Percentiles rank a stretch among this genome's conserved stretches.
Evolutionary conservation across 2,888 invertebrate genomes (phyloP).

Genomic region (Andrena bucephala): DNA sequence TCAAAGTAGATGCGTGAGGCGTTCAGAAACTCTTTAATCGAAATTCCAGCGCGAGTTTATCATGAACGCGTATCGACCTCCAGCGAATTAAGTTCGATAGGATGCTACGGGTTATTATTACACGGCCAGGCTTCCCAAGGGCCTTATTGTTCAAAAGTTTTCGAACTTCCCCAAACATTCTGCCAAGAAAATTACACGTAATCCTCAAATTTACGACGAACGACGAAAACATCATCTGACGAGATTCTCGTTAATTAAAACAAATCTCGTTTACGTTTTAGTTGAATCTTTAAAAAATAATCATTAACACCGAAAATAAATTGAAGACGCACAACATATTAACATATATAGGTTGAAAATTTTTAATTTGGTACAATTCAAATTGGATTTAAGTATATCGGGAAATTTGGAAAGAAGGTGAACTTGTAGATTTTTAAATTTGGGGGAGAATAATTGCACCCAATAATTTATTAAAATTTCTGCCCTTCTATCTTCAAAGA

Average conservation of each 20-base stretch:
- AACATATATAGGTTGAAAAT: too few species aligned
- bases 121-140: neutral
- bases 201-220: neutral
- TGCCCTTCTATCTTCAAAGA: too few species aligned
- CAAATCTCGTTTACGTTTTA: neutral
- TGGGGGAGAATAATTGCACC: too few species aligned
- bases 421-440: too few species aligned
- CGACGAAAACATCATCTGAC: neutral
- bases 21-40: conserved; percentile 17
- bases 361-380: too few species aligned
- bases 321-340: too few species aligned
- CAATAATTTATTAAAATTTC: too few species aligned
- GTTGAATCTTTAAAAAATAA: too few species aligned
- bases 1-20: conserved; percentile 23
- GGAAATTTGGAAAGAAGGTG: too few species aligned
- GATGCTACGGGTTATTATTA: conserved; percentile 17
- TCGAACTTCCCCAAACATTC: conserved; percentile 3
- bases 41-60: conserved; percentile 23
- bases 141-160: conserved; percentile 13
- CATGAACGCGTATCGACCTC: conserved; percentile 11
- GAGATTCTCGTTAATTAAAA: neutral
- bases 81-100: conserved; percentile 14
- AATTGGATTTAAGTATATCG: too few species aligned
- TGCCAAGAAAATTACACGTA: neutral
- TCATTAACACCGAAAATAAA: too few species aligned